Base-by-base conservation (phyloP, 2,113 vertebrate species). In the Grammatotria lemairii region DNA sequence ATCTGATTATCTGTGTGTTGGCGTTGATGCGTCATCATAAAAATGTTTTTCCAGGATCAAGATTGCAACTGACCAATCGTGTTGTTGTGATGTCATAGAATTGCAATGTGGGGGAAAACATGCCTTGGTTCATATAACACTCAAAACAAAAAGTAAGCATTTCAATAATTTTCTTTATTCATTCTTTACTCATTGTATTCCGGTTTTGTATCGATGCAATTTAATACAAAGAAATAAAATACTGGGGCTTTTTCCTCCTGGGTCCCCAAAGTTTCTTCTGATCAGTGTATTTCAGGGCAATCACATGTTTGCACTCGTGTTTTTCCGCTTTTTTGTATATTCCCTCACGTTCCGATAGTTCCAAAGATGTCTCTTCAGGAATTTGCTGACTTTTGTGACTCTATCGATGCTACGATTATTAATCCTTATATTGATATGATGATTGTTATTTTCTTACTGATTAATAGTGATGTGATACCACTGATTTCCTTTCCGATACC, bases 361-460 rank as follows among this genome's bases (percentile, higher is more conserved):
- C 17, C 60, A 65, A n/a, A 35, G 13, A n/a, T n/a, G 31, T 35
- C 31, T 65, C 58, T 63, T 35, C 28, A 11, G 31, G 58, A 63
- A 63, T 35, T 63, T 4, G 58, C 0, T 63, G 28, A 63, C 2
- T 33, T 63, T 63, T 63, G 16, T 33, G 58, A 33, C 58, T 33
- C 16, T 35, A 63, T 0, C 0, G 9, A 33, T 63, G 31, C 60
- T 65, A 1, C 0, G 2, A 63, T 35, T 38, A 65, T 38, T 65
- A n/a, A 3, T 65, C 31, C 31, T 63, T 65, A 65, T 38, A 65
- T n/a, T 65, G 17, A 38, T 35, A 12, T 38, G 17, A 65, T 65
- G 17, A n/a, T 65, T 65, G 17, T 65, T 65, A 65, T 38, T 65
- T 10, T 65, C 17, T 65, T 65, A 8, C 17, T 35, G 31, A 35